phyloP scores from a whole-genome alignment of 2,797 vertebrate species.

The Artibeus lituratus region DNA sequence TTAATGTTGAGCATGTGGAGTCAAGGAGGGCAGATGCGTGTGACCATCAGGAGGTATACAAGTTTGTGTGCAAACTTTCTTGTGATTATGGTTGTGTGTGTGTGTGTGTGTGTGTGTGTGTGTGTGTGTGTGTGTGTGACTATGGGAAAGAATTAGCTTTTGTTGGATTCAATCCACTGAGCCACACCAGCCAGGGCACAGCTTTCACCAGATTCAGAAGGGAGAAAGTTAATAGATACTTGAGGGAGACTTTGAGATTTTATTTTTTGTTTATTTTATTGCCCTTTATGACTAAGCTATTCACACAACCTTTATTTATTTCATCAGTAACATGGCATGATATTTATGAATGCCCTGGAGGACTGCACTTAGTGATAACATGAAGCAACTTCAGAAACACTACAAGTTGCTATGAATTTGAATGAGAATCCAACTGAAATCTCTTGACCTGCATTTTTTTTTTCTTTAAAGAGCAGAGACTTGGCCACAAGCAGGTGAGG shows the following conservation, averaged over 20 bases:
- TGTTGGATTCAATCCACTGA: background rate
- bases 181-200: background rate
- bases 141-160: background rate
- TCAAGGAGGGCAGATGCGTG: background rate
- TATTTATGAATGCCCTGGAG: slow-evolving; percentile 45
- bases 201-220: slow-evolving; percentile 16
- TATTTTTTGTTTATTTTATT: slow-evolving; percentile 54
- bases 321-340: background rate
- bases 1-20: background rate
- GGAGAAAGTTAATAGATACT: slow-evolving; percentile 36
- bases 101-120: background rate
- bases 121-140: background rate
- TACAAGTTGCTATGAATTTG: slow-evolving; percentile 35
- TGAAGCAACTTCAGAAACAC: slow-evolving; percentile 59
- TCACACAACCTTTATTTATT: slow-evolving; percentile 35
- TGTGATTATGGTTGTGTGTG: background rate
- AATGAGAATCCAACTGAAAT: slow-evolving; percentile 51
- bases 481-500: background rate
- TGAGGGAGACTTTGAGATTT: slow-evolving; percentile 35
- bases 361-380: slow-evolving; percentile 13
- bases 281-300: background rate
- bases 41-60: background rate
- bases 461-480: slow-evolving; percentile 7
- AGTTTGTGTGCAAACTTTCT: background rate
- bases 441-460: background rate